Base-by-base conservation (phyloP, 2,888 invertebrate species). In the Crematogaster levior region DNA sequence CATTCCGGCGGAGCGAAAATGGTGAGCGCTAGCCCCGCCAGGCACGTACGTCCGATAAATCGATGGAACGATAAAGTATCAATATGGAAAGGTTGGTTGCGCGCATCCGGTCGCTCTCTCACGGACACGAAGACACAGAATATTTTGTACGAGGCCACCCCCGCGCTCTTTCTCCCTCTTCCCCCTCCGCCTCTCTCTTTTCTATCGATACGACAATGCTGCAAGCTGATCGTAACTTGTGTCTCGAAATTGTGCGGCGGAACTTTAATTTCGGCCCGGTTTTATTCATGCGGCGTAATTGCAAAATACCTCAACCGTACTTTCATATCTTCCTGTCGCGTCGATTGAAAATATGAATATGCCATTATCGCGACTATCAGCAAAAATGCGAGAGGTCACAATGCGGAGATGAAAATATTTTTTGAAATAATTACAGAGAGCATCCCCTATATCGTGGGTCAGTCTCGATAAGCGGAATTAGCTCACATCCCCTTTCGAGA, bases 41-140 rank as follows among this genome's bases (percentile, higher is more conserved):
- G 34, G 37, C 82, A 74, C 56, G 79, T 82, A 85, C 15, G 46
- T 6, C 82, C 83, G 66, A 85, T 84, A 86, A 89, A 89, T 88
- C 89, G 83, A 89, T 88, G 84, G n/a, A 27, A 27, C 73, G 77
- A 84, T 86, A 51, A 84, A 66, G 30, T 82, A 72, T 86, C 87
- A 81, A 65, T 83, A 82, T 61, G 63, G 72, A 73, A 70, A 86
- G 70, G 80, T 34, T 48, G 46, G 60, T 65, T 46, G 43, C 34
- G 24, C 53, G 24, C 56, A 56, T 15, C n/a, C 51, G 15, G 68
- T 51, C 18, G 40, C 66, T 37, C n/a, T n/a, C n/a, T n/a, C 21
- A 53, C 30, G 27, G 21, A 30, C 24, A 27, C n/a, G 30, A 56
- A 66, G 68, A 68, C 21, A 43, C 27, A 65, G 56, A 77, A 30